Evolutionary conservation across 2,888 invertebrate species (phyloP).

Genomic region (Parnassius mnemosyne): DNA sequence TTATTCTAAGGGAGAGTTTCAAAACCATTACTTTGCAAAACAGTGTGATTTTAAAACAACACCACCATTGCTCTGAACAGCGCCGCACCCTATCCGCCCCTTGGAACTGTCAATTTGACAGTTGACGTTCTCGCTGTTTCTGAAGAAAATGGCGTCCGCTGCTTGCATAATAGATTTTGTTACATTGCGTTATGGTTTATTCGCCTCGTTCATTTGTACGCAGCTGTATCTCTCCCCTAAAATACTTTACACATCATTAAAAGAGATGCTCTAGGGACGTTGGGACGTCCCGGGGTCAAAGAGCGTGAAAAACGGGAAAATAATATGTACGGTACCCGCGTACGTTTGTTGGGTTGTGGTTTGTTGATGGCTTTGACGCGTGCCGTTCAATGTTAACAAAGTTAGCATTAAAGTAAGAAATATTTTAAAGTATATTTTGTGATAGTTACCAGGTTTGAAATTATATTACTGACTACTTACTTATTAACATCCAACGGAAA

Average conservation of each 20-base stretch:
- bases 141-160: slow-evolving; percentile 5
- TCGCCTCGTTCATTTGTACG: slow-evolving; percentile 25
- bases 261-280: slow-evolving; percentile 44
- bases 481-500: no score
- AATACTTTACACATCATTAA: slow-evolving; percentile 70
- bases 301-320: slow-evolving; percentile 67
- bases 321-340: slow-evolving; percentile 45
- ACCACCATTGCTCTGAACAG: slow-evolving; percentile 57
- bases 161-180: slow-evolving; percentile 32
- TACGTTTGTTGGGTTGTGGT: slow-evolving; percentile 31
- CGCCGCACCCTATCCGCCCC: slow-evolving; percentile 58
- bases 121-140: slow-evolving; percentile 40
- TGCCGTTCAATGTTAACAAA: slow-evolving; percentile 8
- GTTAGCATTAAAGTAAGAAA: slow-evolving; percentile 1
- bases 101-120: slow-evolving; percentile 68
- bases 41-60: slow-evolving; percentile 43
- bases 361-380: slow-evolving; percentile 29
- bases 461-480: no score
- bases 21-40: no score
- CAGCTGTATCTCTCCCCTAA: slow-evolving; percentile 42
- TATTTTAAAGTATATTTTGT: neutral
- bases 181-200: slow-evolving; percentile 28
- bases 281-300: slow-evolving; percentile 53
- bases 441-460: no score
- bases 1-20: no score